phyloP scores from a whole-genome alignment of 2,113 vertebrate genomes.

The Pseudorasbora parva region DNA sequence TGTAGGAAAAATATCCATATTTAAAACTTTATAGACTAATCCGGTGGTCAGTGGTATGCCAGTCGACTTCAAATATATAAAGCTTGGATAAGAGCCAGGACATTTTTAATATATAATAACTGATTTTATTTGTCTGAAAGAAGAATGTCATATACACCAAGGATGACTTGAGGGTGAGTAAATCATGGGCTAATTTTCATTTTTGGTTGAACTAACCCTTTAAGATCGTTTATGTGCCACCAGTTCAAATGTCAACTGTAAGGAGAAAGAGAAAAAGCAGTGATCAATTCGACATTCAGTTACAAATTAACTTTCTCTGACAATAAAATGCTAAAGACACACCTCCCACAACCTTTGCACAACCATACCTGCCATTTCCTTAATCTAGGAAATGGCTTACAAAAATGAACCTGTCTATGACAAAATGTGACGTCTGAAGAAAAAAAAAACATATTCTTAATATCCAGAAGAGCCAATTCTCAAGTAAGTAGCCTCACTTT shows the following conservation, averaged over 20 bases:
- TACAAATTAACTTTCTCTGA: slow-evolving; percentile 75
- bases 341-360: slow-evolving; percentile 74
- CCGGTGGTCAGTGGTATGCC: too few species aligned
- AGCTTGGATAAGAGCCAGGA: too few species aligned
- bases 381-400: slow-evolving; percentile 41
- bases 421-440: slow-evolving; percentile 49
- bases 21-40: too few species aligned
- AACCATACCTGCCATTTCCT: slow-evolving; percentile 65
- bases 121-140: too few species aligned
- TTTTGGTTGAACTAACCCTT: too few species aligned
- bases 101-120: too few species aligned
- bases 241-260: slow-evolving; percentile 5
- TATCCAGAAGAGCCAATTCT: slow-evolving; percentile 19
- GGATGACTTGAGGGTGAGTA: too few species aligned
- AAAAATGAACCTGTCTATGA: background rate
- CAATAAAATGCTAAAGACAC: slow-evolving; percentile 62
- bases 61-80: too few species aligned
- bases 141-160: too few species aligned
- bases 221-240: background rate
- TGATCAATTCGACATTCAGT: slow-evolving; percentile 68
- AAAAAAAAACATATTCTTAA: slow-evolving; percentile 11
- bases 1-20: too few species aligned
- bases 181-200: too few species aligned
- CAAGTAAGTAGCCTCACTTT: slow-evolving; percentile 63
- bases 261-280: slow-evolving; percentile 41